Percentiles rank a stretch among this genome's conserved stretches.
phyloP scores from a whole-genome alignment of 2,797 vertebrate genomes.

The Oreortyx pictus region DNA sequence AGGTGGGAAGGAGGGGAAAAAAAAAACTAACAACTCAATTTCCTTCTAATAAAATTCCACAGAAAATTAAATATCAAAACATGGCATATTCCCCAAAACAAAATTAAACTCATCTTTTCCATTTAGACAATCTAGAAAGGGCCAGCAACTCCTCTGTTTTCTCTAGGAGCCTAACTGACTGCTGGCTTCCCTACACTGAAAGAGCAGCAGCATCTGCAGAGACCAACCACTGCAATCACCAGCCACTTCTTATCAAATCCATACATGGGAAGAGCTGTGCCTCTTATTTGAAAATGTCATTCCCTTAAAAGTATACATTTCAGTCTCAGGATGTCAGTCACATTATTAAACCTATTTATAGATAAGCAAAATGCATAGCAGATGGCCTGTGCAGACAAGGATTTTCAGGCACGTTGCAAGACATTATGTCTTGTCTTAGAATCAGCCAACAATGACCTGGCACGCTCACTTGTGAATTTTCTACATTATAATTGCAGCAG shows the following conservation, averaged over 20 bases:
- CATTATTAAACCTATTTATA: slow-evolving; percentile 60
- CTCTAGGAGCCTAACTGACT: neutral
- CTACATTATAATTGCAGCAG: neutral
- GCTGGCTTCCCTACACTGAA: neutral
- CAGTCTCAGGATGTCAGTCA: neutral
- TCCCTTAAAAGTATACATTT: slow-evolving; percentile 8
- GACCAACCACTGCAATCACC: neutral
- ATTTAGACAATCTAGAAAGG: neutral
- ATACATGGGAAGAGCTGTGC: neutral
- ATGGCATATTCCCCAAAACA: neutral
- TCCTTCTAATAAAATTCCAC: neutral
- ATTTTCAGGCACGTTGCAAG: slow-evolving; percentile 15
- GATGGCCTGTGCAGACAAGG: neutral
- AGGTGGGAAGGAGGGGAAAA: neutral
- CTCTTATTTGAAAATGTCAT: slow-evolving; percentile 4
- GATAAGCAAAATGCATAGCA: slow-evolving; percentile 41
- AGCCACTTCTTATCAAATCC: neutral
- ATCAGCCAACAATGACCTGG: neutral
- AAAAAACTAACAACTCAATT: too few relatives aligned
- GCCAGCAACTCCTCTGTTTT: neutral
- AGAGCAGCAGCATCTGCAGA: neutral
- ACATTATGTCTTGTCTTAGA: neutral
- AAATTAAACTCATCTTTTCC: neutral
- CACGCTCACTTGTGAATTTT: neutral
- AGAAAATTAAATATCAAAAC: neutral